Evolutionary conservation across 2,888 invertebrate genomes (phyloP).

Genomic region (Dichetophora obliterata): DNA sequence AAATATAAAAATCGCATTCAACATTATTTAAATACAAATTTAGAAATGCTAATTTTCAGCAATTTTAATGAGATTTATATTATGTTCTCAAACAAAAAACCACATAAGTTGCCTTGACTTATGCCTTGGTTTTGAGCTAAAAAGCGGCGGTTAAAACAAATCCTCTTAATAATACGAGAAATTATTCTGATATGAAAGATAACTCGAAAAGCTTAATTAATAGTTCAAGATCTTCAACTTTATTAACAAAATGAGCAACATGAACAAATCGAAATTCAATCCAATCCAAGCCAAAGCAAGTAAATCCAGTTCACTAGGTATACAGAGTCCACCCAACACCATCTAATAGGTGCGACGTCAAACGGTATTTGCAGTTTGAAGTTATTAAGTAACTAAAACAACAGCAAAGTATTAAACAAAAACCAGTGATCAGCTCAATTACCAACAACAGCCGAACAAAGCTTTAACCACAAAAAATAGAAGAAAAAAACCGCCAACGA

Average conservation of each 20-base stretch:
- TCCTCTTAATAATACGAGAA: neutral
- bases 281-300: constrained; percentile 18
- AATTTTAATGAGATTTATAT: too few relatives aligned
- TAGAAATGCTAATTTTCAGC: too few relatives aligned
- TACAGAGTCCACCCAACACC: neutral
- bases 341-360: constrained; percentile 21
- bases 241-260: constrained; percentile 28
- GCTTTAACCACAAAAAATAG: neutral
- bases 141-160: neutral
- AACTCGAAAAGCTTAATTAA: constrained; percentile 18
- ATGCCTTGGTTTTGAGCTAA: neutral
- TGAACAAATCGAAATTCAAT: neutral
- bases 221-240: constrained; percentile 57
- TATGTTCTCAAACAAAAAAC: too few relatives aligned
- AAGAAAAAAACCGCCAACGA: neutral
- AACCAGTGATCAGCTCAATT: constrained; percentile 20
- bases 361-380: constrained; percentile 26
- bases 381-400: neutral
- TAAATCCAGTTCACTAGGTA: constrained; percentile 33
- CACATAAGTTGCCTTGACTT: too few relatives aligned
- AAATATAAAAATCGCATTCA: too few relatives aligned
- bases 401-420: neutral
- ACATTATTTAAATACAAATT: too few relatives aligned
- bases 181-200: neutral
- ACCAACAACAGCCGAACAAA: neutral